Conservation (phyloP, 2,797 vertebrate genomes). For the Tapera naevia region DNA sequence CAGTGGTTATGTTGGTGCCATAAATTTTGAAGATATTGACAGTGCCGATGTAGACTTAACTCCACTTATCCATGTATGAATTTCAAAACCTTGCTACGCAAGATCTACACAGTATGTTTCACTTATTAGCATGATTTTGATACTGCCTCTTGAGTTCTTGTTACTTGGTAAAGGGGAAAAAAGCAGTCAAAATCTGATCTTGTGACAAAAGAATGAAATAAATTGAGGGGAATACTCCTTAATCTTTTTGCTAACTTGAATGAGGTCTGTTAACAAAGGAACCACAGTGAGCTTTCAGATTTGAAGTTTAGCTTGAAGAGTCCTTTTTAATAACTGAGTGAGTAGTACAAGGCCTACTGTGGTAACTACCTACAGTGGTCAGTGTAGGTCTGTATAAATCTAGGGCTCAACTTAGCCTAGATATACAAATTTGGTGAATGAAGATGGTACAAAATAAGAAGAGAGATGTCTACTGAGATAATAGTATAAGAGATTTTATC, state of each 20-base stretch:
- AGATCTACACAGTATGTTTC: slow-evolving; percentile 64
- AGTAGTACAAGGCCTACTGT: not conserved
- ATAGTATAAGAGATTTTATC: not conserved
- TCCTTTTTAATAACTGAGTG: not conserved
- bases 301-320: not conserved
- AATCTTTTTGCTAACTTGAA: not conserved
- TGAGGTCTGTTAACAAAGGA: not conserved
- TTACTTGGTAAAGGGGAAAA: not conserved
- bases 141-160: not conserved
- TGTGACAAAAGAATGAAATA: not conserved
- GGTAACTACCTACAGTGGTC: not conserved
- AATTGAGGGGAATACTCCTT: accelerated
- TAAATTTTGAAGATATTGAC: slow-evolving; percentile 74
- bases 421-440: not conserved
- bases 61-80: slow-evolving; percentile 63
- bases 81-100: slow-evolving; percentile 31
- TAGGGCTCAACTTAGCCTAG: not conserved
- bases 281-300: not conserved
- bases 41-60: slow-evolving; percentile 57
- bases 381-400: not conserved
- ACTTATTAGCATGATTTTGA: not conserved
- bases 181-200: not conserved
- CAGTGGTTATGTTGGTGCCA: slow-evolving; percentile 75
- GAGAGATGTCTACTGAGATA: not conserved
- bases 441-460: not conserved